phyloP scores from a whole-genome alignment of 2,797 vertebrate genomes.

The Lerista edwardsae region DNA sequence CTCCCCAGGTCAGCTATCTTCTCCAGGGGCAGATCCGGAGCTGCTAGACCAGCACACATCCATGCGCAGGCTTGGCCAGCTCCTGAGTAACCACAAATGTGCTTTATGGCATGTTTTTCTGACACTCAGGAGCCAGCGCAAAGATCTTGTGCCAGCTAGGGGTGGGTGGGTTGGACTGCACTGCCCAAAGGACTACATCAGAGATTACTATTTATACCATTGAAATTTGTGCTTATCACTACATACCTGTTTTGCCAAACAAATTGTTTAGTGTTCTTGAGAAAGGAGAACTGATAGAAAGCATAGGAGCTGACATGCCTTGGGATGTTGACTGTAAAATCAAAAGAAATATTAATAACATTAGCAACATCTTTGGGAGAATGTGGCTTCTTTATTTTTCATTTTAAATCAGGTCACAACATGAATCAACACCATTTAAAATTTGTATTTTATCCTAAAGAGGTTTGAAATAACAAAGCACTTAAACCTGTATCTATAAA shows the following conservation, averaged over 20 bases:
- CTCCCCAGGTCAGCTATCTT: too few species aligned
- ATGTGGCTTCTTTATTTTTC: neutral
- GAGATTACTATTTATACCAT: too few species aligned
- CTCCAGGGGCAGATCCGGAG: too few species aligned
- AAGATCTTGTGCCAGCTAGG: too few species aligned
- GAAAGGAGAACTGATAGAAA: constrained; percentile 80
- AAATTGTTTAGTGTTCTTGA: constrained; percentile 78
- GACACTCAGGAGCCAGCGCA: too few species aligned
- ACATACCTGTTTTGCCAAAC: constrained; percentile 84
- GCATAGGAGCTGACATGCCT: constrained; percentile 74
- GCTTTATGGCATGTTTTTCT: too few species aligned
- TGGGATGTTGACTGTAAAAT: constrained; percentile 79
- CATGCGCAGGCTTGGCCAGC: too few species aligned
- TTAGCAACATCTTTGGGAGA: constrained; percentile 6
- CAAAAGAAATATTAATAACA: constrained; percentile 27
- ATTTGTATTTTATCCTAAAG: neutral
- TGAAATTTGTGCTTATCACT: neutral
- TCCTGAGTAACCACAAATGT: too few species aligned
- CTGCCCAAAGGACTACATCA: too few species aligned
- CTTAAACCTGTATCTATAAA: neutral
- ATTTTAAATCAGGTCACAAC: neutral
- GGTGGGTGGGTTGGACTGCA: too few species aligned
- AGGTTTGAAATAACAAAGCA: neutral
- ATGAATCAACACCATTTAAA: neutral
- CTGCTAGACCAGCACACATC: too few species aligned